Conservation (phyloP, 2,797 vertebrate genomes). For the Erethizon dorsatum region DNA sequence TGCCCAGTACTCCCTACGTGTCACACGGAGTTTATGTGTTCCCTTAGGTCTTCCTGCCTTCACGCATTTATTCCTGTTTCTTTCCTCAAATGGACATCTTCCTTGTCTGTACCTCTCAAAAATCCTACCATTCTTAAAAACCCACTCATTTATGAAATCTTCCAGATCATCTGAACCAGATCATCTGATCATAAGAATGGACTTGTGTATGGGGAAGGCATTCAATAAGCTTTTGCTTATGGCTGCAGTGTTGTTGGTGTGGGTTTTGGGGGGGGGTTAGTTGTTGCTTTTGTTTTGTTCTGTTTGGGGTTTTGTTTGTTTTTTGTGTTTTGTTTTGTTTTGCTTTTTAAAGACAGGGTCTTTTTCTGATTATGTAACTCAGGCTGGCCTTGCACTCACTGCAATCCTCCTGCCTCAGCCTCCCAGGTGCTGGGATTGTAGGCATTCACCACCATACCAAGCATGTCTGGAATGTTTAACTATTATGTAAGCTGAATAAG, state of each 20-base stretch:
- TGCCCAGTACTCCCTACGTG: neutral
- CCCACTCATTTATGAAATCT: neutral
- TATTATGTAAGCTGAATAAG: neutral
- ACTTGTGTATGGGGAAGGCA: neutral
- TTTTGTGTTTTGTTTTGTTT: neutral
- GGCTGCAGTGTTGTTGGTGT: neutral
- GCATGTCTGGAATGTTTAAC: conserved; percentile 22
- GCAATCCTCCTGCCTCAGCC: neutral
- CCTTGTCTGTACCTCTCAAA: conserved; percentile 42
- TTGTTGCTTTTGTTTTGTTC: neutral
- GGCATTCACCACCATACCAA: neutral
- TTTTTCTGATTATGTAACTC: neutral
- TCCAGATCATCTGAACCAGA: neutral
- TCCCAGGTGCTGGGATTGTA: neutral
- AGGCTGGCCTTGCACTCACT: neutral
- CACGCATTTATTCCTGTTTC: neutral
- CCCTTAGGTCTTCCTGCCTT: neutral
- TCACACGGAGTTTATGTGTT: neutral
- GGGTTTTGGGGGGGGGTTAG: neutral
- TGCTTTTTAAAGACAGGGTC: neutral
- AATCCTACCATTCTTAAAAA: conserved; percentile 33
- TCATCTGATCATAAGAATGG: neutral
- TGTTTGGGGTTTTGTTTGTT: neutral
- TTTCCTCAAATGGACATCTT: neutral
- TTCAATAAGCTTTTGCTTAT: conserved; percentile 22